These are phyloP conservation scores for Ypsolopha sequella DNA, from an alignment of 2,888 invertebrate genomes.

Conservation along the genomic window DNA sequence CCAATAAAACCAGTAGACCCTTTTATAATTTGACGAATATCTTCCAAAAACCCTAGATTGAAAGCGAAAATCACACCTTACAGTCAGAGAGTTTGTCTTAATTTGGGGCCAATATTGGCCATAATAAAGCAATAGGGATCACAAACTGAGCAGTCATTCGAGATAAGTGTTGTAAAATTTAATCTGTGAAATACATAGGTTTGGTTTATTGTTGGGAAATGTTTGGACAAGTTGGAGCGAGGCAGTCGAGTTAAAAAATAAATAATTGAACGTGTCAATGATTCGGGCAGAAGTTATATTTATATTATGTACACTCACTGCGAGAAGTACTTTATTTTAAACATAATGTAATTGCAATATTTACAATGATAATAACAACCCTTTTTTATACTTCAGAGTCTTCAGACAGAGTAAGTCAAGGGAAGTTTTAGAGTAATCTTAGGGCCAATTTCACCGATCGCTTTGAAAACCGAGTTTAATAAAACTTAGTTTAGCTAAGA, in stretches of 20 bases:
- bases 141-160: slow-evolving; percentile 7
- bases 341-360: too few species aligned
- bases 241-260: slow-evolving; percentile 27
- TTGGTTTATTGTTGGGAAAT: slow-evolving; percentile 10
- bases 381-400: too few species aligned
- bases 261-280: slow-evolving; percentile 24
- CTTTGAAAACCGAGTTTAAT: too few species aligned
- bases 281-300: slow-evolving; percentile 11
- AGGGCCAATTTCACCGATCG: too few species aligned
- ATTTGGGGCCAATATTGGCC: slow-evolving; percentile 1
- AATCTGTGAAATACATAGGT: slow-evolving; percentile 4
- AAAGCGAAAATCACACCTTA: slow-evolving; percentile 1
- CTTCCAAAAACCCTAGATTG: slow-evolving; percentile 16
- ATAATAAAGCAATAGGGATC: background rate
- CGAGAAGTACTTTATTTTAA: slow-evolving; percentile 5
- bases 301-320: slow-evolving; percentile 12
- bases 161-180: slow-evolving; percentile 5
- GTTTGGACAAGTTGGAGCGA: slow-evolving; percentile 20
- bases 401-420: too few species aligned
- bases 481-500: too few species aligned
- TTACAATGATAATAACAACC: too few species aligned
- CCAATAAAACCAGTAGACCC: slow-evolving; percentile 35
- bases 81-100: background rate
- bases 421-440: too few species aligned
- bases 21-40: slow-evolving; percentile 40